Evolutionary conservation across 2,797 vertebrate species (phyloP).

Genomic region (Champsocephalus esox): DNA sequence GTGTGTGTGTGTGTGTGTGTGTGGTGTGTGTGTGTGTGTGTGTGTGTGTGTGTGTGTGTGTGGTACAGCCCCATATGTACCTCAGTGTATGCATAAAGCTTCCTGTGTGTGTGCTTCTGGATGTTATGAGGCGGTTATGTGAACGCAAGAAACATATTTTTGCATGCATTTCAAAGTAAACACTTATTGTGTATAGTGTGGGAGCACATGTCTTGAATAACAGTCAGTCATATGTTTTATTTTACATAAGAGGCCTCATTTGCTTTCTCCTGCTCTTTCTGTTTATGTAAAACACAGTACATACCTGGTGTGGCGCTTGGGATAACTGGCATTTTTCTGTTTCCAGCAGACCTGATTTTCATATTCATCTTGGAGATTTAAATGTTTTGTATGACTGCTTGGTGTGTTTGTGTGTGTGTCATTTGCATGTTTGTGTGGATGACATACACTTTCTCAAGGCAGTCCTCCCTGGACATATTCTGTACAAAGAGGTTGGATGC

Average conservation of each 20-base stretch:
- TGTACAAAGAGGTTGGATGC: constrained; percentile 96
- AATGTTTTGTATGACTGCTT: constrained; percentile 2
- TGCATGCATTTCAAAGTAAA: neutral
- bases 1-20: constrained; percentile 8
- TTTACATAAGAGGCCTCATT: constrained; percentile 11
- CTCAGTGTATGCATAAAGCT: neutral
- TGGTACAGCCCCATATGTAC: neutral
- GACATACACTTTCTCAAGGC: constrained; percentile 96
- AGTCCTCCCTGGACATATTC: constrained; percentile 96
- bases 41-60: neutral
- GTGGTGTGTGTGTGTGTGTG: neutral
- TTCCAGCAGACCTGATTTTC: constrained; percentile 27
- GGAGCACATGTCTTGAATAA: neutral
- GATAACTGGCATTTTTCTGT: constrained; percentile 11
- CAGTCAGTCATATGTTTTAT: neutral
- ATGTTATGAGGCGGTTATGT: neutral
- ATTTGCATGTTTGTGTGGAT: neutral
- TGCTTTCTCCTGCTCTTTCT: constrained; percentile 21
- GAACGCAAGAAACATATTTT: neutral
- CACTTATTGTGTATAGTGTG: neutral
- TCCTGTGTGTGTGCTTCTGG: neutral
- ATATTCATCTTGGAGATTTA: constrained; percentile 36
- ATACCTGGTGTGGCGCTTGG: neutral
- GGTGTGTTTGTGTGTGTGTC: neutral
- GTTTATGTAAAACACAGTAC: constrained; percentile 16